Conservation (phyloP, 1,140 invertebrate species). For the Drosophila varians region DNA sequence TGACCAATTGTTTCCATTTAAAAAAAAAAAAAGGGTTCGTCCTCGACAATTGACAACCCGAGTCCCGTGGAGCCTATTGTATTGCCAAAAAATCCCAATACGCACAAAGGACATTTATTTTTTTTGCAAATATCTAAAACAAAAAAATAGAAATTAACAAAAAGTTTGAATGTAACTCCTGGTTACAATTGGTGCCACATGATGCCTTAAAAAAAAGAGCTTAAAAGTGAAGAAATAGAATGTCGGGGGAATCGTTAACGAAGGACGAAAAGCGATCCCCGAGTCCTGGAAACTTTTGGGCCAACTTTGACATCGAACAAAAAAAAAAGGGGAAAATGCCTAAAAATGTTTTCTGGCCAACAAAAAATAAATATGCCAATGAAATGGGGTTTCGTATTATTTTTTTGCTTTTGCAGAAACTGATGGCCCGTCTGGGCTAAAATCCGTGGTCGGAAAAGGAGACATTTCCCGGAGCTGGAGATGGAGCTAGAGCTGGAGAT, state of each 20-base stretch:
- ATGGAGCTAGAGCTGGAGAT: background rate
- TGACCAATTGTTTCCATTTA: background rate
- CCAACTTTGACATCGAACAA: conserved; percentile 31
- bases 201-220: background rate
- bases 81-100: background rate
- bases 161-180: conserved; percentile 7
- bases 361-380: conserved; percentile 71
- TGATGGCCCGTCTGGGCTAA: background rate
- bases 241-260: conserved; percentile 34
- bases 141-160: conserved; percentile 5
- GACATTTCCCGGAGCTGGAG: background rate
- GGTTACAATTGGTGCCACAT: conserved; percentile 44
- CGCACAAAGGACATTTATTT: background rate
- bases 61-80: background rate
- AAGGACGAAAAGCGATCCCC: conserved; percentile 24
- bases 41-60: background rate
- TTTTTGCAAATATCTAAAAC: background rate
- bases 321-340: conserved; percentile 42
- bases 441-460: conserved; percentile 1
- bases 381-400: conserved; percentile 43
- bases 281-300: conserved; percentile 40
- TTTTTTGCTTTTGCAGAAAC: background rate
- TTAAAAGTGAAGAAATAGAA: conserved; percentile 6
- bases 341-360: conserved; percentile 56
- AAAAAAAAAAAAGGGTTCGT: background rate